These are phyloP conservation scores for Pristionchus arcanus DNA, from an alignment of 2,888 invertebrate genomes.

Conservation along the genomic window DNA sequence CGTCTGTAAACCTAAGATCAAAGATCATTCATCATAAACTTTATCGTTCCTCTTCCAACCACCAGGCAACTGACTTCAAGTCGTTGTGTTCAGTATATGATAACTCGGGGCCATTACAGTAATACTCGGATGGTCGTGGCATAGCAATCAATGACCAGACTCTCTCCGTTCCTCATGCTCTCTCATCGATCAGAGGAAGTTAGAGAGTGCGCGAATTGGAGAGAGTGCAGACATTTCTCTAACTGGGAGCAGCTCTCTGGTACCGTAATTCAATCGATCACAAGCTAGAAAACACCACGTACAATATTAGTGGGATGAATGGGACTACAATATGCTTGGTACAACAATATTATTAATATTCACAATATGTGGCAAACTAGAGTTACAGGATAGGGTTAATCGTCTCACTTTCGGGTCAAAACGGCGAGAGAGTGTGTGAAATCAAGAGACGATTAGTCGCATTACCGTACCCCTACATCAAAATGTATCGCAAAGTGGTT, in stretches of 20 bases:
- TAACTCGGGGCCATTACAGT: neutral
- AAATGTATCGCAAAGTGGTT: neutral
- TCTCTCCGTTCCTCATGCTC: neutral
- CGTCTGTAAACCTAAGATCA: neutral
- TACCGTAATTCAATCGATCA: slow-evolving; percentile 40
- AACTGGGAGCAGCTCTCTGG: neutral
- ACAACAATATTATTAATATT: neutral
- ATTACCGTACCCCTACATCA: neutral
- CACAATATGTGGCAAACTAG: neutral
- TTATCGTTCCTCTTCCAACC: slow-evolving; percentile 2
- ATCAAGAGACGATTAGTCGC: too few relatives aligned
- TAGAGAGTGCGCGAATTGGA: neutral
- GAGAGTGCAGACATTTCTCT: neutral
- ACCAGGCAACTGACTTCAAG: slow-evolving; percentile 17
- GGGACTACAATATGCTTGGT: neutral
- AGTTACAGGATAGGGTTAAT: too few relatives aligned
- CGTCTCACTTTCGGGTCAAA: too few relatives aligned
- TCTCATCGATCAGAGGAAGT: neutral
- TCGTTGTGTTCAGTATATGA: neutral
- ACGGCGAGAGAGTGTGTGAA: too few relatives aligned
- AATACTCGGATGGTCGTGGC: neutral
- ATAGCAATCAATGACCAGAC: neutral
- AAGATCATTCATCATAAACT: neutral
- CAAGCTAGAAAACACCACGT: slow-evolving; percentile 40
- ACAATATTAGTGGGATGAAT: slow-evolving; percentile 30